Evolutionary conservation across 1,140 invertebrate genomes (phyloP), one percentile per base, ranked within the genome.

Genomic region (Mylabris phalerata): DNA sequence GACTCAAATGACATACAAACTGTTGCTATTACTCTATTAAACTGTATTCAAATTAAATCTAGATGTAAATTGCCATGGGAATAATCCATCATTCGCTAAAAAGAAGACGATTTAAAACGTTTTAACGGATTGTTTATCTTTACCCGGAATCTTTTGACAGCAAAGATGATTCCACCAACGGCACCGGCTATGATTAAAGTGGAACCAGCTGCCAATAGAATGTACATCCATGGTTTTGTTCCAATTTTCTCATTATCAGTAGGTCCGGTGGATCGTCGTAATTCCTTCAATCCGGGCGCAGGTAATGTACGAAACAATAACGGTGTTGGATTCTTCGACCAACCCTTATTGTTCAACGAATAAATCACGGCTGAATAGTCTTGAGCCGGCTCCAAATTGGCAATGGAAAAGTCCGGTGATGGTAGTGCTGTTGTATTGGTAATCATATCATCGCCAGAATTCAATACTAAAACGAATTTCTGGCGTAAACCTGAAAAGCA

Each of bases 261-360:
- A 10, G 68, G 70, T 44, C 67, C 71, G 5, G 70, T 72, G 1
- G 70, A 70, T 27, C 71, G 55, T 40, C 71, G 57, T 39, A 70
- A 67, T 60, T 74, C 72, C 50, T 72, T 72, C n/a, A 74, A 61
- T n/a, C 71, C 70, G 11, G 71, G 70, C 7, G 68, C 65, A 11
- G 67, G 68, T 7, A 72, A 57, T 4, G 72, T 74, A 9, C 60
- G 57, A 40, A 73, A 60, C 7, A 60, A n/a, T 24, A 73, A 32
- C 10, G 67, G 61, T 39, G 40, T 43, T 10, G 68, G 57, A 24
- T 38, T 51, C 57, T 71, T 73, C 4, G 71, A 72, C 61, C 77
- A 73, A 32, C 82, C 82, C 68, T 82, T 82, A 3, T 74, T 73
- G 62, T 84, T 84, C 50, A 75, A 75, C 6, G 80, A 76, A 68